Conservation (phyloP, 2,113 vertebrate species). For the Meriones unguiculatus region DNA sequence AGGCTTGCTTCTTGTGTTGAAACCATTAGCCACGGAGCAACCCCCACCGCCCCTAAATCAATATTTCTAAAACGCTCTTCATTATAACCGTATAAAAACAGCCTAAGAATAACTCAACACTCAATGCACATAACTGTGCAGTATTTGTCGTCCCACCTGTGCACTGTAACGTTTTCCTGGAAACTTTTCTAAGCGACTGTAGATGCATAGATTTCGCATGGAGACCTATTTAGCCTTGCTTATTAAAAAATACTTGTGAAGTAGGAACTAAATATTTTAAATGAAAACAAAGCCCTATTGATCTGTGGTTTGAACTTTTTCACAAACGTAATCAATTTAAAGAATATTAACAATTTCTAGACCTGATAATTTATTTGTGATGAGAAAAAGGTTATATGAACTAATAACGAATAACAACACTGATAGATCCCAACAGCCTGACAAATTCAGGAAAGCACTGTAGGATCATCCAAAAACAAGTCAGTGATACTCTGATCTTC, state of each 20-base stretch:
- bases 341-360: neutral
- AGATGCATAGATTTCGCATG: conserved; percentile 1
- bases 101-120: conserved; percentile 30
- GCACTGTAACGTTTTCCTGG: no score
- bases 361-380: neutral
- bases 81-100: neutral
- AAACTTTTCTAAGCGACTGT: conserved; percentile 49
- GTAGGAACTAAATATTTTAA: neutral
- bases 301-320: conserved; percentile 29
- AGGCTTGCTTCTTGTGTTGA: no score
- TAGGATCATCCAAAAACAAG: neutral
- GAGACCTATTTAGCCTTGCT: conserved; percentile 20
- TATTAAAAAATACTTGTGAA: conserved; percentile 21
- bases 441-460: neutral
- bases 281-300: neutral
- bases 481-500: neutral
- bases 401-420: neutral
- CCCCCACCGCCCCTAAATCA: neutral
- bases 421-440: neutral
- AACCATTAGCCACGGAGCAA: neutral
- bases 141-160: no score
- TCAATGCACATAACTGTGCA: neutral
- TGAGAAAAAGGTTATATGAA: neutral
- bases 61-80: neutral
- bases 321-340: conserved; percentile 39